Evolutionary conservation across 2,888 invertebrate genomes (phyloP).

Genomic region (Xylota segnis): DNA sequence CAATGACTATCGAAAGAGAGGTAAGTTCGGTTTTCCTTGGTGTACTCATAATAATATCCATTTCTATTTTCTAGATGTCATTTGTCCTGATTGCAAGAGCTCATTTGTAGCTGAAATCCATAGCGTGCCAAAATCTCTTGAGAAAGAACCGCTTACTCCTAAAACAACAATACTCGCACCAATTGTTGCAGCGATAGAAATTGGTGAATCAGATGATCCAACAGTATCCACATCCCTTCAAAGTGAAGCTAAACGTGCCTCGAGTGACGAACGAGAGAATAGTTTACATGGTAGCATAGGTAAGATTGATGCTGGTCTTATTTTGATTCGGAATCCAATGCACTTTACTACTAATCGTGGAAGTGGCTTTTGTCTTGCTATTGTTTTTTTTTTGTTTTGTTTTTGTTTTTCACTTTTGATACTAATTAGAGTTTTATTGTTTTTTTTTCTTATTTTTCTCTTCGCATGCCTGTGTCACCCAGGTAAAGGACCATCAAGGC

Average conservation of each 20-base stretch:
- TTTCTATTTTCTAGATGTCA: constrained; percentile 79
- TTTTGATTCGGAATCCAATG: constrained; percentile 11
- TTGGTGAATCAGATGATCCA: background rate
- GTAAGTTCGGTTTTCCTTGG: constrained; percentile 76
- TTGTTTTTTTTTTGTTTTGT: constrained; percentile 76
- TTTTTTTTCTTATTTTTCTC: constrained; percentile 46
- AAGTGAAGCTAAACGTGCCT: constrained; percentile 50
- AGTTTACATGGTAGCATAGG: constrained; percentile 64
- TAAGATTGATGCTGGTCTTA: background rate
- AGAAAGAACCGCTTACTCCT: constrained; percentile 71
- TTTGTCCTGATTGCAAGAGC: constrained; percentile 87
- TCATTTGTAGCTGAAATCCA: constrained; percentile 85
- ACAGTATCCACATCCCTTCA: background rate
- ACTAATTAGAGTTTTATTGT: constrained; percentile 63
- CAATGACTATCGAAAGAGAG: constrained; percentile 78
- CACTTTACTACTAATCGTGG: constrained; percentile 62
- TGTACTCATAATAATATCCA: background rate
- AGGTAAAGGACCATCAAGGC: constrained; percentile 81
- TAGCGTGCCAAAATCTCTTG: constrained; percentile 79
- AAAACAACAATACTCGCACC: background rate
- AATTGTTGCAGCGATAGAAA: constrained; percentile 11
- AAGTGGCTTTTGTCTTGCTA: constrained; percentile 38
- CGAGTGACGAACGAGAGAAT: constrained; percentile 40
- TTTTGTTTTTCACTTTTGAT: constrained; percentile 77
- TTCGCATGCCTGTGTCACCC: constrained; percentile 55